These are phyloP conservation scores for Cryptocephalus primarius DNA, from an alignment of 2,888 invertebrate species.

Conservation along the genomic window DNA sequence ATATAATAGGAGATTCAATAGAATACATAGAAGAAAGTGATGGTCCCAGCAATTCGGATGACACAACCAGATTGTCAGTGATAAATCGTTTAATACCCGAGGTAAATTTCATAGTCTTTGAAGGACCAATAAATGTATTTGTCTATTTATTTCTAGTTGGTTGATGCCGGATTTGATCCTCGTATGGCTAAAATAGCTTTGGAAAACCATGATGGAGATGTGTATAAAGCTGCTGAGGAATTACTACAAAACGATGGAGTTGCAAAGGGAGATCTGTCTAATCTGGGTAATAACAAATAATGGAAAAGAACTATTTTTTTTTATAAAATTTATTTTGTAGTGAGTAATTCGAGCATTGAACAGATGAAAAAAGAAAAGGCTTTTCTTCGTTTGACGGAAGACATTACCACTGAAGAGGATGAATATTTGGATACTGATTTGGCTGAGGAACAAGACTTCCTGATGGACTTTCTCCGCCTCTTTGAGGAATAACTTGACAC, in stretches of 20 bases:
- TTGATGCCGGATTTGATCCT: slow-evolving; percentile 50
- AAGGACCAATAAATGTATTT: too few species aligned
- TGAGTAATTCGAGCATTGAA: too few species aligned
- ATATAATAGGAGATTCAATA: slow-evolving; percentile 57
- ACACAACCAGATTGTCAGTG: slow-evolving; percentile 26
- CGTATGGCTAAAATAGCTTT: slow-evolving; percentile 45
- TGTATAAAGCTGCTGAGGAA: slow-evolving; percentile 48
- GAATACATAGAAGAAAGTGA: slow-evolving; percentile 52
- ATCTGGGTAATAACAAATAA: slow-evolving; percentile 8
- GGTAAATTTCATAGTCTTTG: slow-evolving; percentile 14
- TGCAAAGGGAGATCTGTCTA: slow-evolving; percentile 23
- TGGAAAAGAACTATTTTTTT: too few species aligned
- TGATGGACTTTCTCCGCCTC: slow-evolving; percentile 54
- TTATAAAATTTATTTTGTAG: too few species aligned
- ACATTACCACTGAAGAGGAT: slow-evolving; percentile 48
- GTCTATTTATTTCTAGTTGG: slow-evolving; percentile 34
- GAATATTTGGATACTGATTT: slow-evolving; percentile 65
- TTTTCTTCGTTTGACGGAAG: slow-evolving; percentile 47
- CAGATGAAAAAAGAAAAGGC: slow-evolving; percentile 43
- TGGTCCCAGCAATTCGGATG: slow-evolving; percentile 33
- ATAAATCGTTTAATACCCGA: slow-evolving; percentile 31
- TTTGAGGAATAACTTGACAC: slow-evolving; percentile 27
- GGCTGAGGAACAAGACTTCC: slow-evolving; percentile 55
- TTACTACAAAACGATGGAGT: slow-evolving; percentile 40
- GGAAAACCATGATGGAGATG: slow-evolving; percentile 38